These are phyloP conservation scores for Dryas iulia DNA, from an alignment of 1,140 invertebrate species.

Conservation along the genomic window DNA sequence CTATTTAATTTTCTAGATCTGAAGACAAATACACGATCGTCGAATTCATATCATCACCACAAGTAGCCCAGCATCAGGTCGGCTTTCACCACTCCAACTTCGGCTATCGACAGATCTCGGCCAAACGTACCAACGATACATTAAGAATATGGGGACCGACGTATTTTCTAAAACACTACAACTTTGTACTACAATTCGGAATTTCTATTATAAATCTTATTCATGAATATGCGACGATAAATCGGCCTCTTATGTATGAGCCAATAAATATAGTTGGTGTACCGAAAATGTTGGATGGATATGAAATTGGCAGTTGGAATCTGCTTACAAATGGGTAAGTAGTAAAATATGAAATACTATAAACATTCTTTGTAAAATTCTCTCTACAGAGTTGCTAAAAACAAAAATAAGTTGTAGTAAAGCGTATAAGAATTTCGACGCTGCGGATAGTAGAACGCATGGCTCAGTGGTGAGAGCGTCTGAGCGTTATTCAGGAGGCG, in stretches of 20 bases:
- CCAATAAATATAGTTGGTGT: conserved; percentile 67
- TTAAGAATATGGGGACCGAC: conserved; percentile 57
- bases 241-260: conserved; percentile 52
- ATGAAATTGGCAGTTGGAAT: conserved; percentile 68
- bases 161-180: conserved; percentile 43
- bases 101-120: conserved; percentile 31
- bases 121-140: conserved; percentile 51
- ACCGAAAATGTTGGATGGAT: conserved; percentile 53
- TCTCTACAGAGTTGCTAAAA: too few relatives aligned
- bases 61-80: conserved; percentile 57
- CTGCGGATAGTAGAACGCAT: too few relatives aligned
- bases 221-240: conserved; percentile 48
- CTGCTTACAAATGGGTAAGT: conserved; percentile 66
- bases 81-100: conserved; percentile 65
- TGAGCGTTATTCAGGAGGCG: too few relatives aligned
- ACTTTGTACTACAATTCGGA: conserved; percentile 55
- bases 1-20: conserved; percentile 34
- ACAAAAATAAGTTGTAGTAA: too few relatives aligned
- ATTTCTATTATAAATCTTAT: conserved; percentile 54
- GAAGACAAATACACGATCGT: conserved; percentile 48
- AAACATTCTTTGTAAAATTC: too few relatives aligned
- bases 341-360: too few relatives aligned
- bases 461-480: too few relatives aligned
- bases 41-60: conserved; percentile 60
- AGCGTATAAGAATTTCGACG: too few relatives aligned